Evolutionary conservation across 1,140 invertebrate species (phyloP).

Genomic region (Drosophila tristis): DNA sequence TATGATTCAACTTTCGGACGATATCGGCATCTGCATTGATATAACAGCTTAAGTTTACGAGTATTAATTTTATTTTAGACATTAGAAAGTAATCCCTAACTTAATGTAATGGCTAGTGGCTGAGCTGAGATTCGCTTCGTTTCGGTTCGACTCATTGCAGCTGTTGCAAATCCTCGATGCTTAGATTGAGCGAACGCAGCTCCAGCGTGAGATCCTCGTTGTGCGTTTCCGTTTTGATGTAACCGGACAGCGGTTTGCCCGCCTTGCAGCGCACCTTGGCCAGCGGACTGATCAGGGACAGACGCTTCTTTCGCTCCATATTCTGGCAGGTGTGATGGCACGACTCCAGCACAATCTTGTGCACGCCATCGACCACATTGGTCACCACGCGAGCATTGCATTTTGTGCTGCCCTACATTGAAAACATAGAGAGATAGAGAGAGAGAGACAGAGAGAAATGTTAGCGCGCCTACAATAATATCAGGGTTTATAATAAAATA

Average conservation of each 20-base stretch:
- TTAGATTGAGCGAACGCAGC: constrained; percentile 63
- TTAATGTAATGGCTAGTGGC: constrained; percentile 35
- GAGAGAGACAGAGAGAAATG: neutral
- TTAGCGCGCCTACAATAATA: neutral
- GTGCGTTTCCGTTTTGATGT: constrained; percentile 40
- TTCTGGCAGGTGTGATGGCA: constrained; percentile 77
- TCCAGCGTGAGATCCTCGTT: constrained; percentile 64
- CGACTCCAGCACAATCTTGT: constrained; percentile 77
- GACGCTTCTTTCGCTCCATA: constrained; percentile 69
- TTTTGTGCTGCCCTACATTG: constrained; percentile 78
- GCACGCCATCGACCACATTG: constrained; percentile 74
- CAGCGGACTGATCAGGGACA: constrained; percentile 12
- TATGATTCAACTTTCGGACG: neutral
- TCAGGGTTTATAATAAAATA: no score
- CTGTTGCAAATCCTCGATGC: constrained; percentile 64
- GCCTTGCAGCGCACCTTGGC: constrained; percentile 20
- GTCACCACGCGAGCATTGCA: constrained; percentile 82
- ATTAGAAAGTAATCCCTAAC: constrained; percentile 41
- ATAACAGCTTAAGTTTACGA: constrained; percentile 7
- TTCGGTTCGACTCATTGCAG: constrained; percentile 34
- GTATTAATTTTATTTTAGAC: constrained; percentile 33
- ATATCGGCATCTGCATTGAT: neutral
- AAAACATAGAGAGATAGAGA: constrained; percentile 1
- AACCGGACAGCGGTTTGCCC: constrained; percentile 12
- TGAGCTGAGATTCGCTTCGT: neutral